phyloP scores from a whole-genome alignment of 2,113 vertebrate genomes.

The Tautogolabrus adspersus region DNA sequence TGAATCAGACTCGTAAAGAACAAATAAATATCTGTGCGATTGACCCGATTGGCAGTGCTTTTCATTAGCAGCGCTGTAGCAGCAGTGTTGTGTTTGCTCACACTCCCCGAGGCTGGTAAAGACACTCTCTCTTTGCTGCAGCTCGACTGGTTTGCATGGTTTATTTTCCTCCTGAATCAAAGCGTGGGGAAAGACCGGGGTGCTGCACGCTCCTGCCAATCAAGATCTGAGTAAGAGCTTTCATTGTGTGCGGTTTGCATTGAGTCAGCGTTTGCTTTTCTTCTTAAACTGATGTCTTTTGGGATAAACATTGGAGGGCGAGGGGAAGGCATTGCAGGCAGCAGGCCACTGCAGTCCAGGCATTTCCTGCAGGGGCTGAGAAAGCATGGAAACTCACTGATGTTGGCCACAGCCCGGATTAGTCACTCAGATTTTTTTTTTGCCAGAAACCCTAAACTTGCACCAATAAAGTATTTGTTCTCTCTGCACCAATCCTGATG shows the following conservation, averaged over 20 bases:
- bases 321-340: not conserved
- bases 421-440: constrained; percentile 11
- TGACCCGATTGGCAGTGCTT: constrained; percentile 47
- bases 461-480: not conserved
- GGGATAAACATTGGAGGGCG: not conserved
- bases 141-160: constrained; percentile 16
- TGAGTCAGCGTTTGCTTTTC: constrained; percentile 30
- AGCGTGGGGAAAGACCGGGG: constrained; percentile 14
- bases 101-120: constrained; percentile 34
- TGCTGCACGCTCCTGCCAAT: constrained; percentile 14
- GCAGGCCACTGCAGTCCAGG: constrained; percentile 21
- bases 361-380: constrained; percentile 48
- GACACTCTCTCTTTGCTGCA: constrained; percentile 10
- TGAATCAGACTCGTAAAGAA: constrained; percentile 10
- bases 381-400: constrained; percentile 19
- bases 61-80: constrained; percentile 41
- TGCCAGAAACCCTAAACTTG: not conserved
- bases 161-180: constrained; percentile 23
- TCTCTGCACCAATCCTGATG: not conserved
- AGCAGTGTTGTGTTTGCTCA: constrained; percentile 27
- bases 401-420: constrained; percentile 26
- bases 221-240: constrained; percentile 20
- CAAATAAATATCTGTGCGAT: constrained; percentile 17
- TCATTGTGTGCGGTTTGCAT: constrained; percentile 18
- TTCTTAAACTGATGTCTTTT: constrained; percentile 1